A percentile compares a stretch with the other conserved stretches of the same genome.
Evolutionary conservation across 1,140 invertebrate species (phyloP).

Genomic region (Drosophila tsacasi): DNA sequence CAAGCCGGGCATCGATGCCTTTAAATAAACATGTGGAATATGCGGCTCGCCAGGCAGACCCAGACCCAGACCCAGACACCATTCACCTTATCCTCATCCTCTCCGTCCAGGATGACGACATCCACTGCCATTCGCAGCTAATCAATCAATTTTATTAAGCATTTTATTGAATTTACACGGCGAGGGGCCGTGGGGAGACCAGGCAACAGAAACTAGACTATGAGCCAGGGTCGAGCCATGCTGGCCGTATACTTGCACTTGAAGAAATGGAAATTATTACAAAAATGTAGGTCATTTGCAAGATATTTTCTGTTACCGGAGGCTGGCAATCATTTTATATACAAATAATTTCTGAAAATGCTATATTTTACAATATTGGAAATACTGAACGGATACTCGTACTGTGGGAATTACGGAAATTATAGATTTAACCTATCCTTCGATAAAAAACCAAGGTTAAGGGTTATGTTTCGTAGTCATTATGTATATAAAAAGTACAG

Average conservation of each 20-base stretch:
- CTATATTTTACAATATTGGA: not conserved
- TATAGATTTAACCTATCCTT: no score
- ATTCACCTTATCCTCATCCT: not conserved
- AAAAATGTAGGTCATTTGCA: not conserved
- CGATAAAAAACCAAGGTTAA: no score
- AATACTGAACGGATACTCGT: no score
- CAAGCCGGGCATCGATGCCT: slow-evolving; percentile 35
- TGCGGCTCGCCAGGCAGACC: slow-evolving; percentile 20
- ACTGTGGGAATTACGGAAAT: no score
- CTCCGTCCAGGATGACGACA: not conserved
- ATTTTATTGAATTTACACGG: slow-evolving; percentile 66
- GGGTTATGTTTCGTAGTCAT: no score
- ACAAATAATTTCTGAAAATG: not conserved
- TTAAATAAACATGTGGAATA: slow-evolving; percentile 50
- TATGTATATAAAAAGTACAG: no score
- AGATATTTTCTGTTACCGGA: not conserved
- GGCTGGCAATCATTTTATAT: no score
- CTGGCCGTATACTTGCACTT: not conserved
- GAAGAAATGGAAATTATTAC: not conserved
- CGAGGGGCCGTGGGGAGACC: not conserved
- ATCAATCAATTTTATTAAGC: slow-evolving; percentile 72
- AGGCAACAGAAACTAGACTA: not conserved
- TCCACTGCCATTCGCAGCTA: slow-evolving; percentile 53
- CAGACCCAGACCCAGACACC: not conserved
- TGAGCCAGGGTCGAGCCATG: not conserved